Conservation (phyloP, 1,140 invertebrate species). For the Drosophila obscura region DNA sequence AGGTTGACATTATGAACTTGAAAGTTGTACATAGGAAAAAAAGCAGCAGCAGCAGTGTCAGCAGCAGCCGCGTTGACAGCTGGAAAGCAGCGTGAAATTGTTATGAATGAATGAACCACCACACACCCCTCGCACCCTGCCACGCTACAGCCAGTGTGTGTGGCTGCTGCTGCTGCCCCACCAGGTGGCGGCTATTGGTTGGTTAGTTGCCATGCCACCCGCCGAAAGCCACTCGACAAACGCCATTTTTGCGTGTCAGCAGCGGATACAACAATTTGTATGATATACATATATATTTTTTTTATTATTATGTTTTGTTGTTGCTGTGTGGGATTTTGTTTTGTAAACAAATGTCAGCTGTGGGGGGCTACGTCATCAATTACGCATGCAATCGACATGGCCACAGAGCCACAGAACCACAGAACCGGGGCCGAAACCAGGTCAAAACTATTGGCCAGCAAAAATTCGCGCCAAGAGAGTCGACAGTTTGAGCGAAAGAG, state of each 20-base stretch:
- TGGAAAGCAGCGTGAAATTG: constrained; percentile 43
- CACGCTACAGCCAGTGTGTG: background rate
- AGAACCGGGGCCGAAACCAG: constrained; percentile 52
- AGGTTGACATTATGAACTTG: constrained; percentile 83
- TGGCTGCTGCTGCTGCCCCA: constrained; percentile 25
- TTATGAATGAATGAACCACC: constrained; percentile 76
- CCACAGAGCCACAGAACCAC: constrained; percentile 22
- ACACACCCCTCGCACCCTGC: constrained; percentile 6
- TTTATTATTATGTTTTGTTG: constrained; percentile 5
- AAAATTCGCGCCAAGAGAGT: constrained; percentile 50
- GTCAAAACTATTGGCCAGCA: constrained; percentile 80
- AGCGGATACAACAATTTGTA: too few relatives aligned
- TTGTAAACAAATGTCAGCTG: constrained; percentile 76
- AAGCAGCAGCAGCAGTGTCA: constrained; percentile 11
- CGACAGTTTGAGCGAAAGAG: constrained; percentile 35
- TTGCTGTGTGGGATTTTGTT: constrained; percentile 24
- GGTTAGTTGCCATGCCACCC: constrained; percentile 55
- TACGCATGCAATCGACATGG: constrained; percentile 71
- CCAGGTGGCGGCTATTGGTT: constrained; percentile 27
- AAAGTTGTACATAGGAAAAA: constrained; percentile 68
- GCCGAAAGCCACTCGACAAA: constrained; percentile 19
- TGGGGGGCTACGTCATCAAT: constrained; percentile 63
- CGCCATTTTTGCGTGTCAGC: constrained; percentile 58
- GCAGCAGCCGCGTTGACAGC: background rate
- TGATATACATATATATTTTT: constrained; percentile 3